phyloP scores from a whole-genome alignment of 1,140 invertebrate species.

The Drosophila orosa region DNA sequence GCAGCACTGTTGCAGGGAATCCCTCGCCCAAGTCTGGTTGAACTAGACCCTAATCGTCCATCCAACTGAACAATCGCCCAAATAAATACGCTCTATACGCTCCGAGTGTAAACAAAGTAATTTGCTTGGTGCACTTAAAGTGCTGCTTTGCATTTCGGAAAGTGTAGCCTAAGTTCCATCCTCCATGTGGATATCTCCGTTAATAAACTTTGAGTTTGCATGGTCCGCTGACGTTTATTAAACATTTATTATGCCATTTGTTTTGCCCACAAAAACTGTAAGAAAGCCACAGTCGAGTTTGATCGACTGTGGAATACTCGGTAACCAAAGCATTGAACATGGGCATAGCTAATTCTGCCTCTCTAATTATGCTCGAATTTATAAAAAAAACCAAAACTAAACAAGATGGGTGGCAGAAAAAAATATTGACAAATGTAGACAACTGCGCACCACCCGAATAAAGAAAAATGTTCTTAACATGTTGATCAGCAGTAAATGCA shows the following conservation, averaged over 20 bases:
- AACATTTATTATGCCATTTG: background rate
- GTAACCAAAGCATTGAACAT: too few species aligned
- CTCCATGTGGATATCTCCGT: background rate
- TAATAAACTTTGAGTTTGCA: slow-evolving; percentile 5
- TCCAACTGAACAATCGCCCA: slow-evolving; percentile 7
- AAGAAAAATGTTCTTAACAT: too few species aligned
- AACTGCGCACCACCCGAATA: too few species aligned
- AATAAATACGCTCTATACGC: background rate
- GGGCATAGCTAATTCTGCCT: too few species aligned
- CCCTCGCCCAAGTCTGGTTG: slow-evolving; percentile 1
- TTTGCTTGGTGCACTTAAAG: slow-evolving; percentile 12
- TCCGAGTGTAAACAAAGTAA: slow-evolving; percentile 37
- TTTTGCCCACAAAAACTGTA: background rate
- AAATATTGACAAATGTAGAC: too few species aligned
- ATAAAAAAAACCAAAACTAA: too few species aligned
- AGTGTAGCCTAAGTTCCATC: background rate
- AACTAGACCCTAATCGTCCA: slow-evolving; percentile 21
- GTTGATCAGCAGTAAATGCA: too few species aligned
- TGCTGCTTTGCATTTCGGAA: background rate
- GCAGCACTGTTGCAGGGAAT: slow-evolving; percentile 3
- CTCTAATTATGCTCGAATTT: too few species aligned
- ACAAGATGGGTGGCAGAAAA: too few species aligned
- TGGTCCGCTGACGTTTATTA: background rate
- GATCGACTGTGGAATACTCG: background rate
- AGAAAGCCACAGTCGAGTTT: background rate